A percentile compares a stretch with the other conserved stretches of the same genome.
Conservation (phyloP, 2,797 vertebrate species). For the Pipistrellus nathusii region DNA sequence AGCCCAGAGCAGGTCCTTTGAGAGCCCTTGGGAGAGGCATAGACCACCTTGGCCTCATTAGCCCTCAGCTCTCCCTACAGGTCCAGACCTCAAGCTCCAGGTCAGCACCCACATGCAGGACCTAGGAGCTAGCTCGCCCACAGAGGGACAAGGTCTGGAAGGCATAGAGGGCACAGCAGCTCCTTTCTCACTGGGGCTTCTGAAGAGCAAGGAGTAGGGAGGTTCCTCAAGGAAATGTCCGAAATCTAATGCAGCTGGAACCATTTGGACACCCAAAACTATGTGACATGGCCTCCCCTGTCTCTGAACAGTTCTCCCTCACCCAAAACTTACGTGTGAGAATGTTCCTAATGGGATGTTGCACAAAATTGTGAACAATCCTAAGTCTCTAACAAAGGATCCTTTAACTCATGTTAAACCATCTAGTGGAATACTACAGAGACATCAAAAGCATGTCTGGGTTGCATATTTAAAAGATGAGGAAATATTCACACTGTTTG, state of each 20-base stretch:
- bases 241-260: constrained; percentile 41
- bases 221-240: background rate
- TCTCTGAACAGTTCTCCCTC: constrained; percentile 27
- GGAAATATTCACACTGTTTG: constrained; percentile 34
- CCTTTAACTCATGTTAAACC: constrained; percentile 58
- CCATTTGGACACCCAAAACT: constrained; percentile 38
- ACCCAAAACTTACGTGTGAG: constrained; percentile 67
- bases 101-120: background rate
- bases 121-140: background rate
- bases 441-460: constrained; percentile 53
- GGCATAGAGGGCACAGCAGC: background rate
- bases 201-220: background rate
- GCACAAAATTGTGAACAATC: constrained; percentile 48
- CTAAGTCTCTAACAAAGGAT: constrained; percentile 61
- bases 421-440: constrained; percentile 39
- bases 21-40: background rate
- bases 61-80: background rate
- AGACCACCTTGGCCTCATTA: background rate
- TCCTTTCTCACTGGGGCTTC: background rate
- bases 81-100: background rate
- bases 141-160: background rate
- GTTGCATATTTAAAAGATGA: constrained; percentile 50
- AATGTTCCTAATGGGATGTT: constrained; percentile 63
- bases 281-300: background rate
- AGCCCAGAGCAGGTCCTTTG: background rate